Percentiles rank a stretch among this genome's conserved stretches.
Conservation (phyloP, 2,888 invertebrate species). For the Drosophila trichaetosa region DNA sequence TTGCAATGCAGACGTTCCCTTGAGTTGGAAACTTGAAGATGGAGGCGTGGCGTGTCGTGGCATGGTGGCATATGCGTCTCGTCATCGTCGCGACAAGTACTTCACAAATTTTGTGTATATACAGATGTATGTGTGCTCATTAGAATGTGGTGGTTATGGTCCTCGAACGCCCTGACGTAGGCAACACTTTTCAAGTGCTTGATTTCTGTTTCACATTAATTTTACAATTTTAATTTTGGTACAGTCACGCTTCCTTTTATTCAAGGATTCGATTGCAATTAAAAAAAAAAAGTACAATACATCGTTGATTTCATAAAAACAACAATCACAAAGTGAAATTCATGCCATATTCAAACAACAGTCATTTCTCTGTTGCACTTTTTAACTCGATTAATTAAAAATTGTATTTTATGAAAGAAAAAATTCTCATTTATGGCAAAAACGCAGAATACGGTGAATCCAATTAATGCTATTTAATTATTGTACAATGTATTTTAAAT, state of each 20-base stretch:
- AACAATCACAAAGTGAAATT: conserved; percentile 2
- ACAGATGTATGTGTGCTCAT: conserved; percentile 60
- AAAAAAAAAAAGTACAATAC: background rate
- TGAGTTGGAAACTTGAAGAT: conserved; percentile 8
- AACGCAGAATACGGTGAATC: background rate
- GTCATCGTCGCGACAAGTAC: conserved; percentile 80
- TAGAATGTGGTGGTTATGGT: conserved; percentile 63
- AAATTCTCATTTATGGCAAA: background rate
- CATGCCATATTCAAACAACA: conserved; percentile 12
- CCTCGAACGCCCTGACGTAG: conserved; percentile 73
- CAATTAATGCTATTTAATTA: conserved; percentile 1
- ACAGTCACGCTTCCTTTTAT: conserved; percentile 41
- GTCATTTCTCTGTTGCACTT: background rate
- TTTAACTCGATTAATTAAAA: conserved; percentile 9
- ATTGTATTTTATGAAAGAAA: background rate
- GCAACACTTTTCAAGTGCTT: conserved; percentile 64
- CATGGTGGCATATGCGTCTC: conserved; percentile 61
- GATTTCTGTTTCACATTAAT: conserved; percentile 34
- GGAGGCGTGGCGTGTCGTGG: conserved; percentile 13
- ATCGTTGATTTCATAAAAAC: background rate
- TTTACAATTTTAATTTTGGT: conserved; percentile 29
- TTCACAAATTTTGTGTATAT: conserved; percentile 56
- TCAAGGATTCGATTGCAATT: background rate
- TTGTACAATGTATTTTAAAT: conserved; percentile 13
- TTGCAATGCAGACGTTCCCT: conserved; percentile 47